Conservation (phyloP, 1,140 invertebrate species). For the Drosophila orena region DNA sequence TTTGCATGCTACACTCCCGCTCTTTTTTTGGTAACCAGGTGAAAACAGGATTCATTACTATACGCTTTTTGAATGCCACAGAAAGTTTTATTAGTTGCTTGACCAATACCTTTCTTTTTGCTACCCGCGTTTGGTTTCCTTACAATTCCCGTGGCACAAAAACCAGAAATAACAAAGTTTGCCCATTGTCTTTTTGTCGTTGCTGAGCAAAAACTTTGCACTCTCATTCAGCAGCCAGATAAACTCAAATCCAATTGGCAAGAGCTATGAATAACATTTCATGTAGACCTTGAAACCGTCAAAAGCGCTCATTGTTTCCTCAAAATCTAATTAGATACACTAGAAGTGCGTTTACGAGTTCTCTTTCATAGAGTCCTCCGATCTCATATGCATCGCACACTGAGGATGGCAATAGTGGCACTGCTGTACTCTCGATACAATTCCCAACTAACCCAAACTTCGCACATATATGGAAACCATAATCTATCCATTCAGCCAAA, state of each 20-base stretch:
- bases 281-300: constrained; percentile 1
- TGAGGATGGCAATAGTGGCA: neutral
- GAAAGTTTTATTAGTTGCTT: constrained; percentile 77
- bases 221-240: neutral
- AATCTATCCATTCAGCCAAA: constrained; percentile 50
- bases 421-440: constrained; percentile 22
- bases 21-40: constrained; percentile 13
- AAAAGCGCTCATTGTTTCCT: constrained; percentile 29
- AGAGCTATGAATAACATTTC: constrained; percentile 17
- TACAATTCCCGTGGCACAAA: constrained; percentile 8
- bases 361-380: neutral
- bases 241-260: constrained; percentile 26
- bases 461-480: constrained; percentile 14
- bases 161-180: constrained; percentile 50
- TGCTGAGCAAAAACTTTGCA: constrained; percentile 40
- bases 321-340: constrained; percentile 17
- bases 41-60: constrained; percentile 35
- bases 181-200: constrained; percentile 29
- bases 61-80: constrained; percentile 49
- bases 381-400: neutral
- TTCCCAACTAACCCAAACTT: constrained; percentile 39
- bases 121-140: neutral
- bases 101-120: constrained; percentile 55
- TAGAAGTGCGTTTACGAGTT: neutral
- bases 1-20: neutral